phyloP scores from a whole-genome alignment of 2,113 vertebrate species.

The Brachypodius melanocephalos region DNA sequence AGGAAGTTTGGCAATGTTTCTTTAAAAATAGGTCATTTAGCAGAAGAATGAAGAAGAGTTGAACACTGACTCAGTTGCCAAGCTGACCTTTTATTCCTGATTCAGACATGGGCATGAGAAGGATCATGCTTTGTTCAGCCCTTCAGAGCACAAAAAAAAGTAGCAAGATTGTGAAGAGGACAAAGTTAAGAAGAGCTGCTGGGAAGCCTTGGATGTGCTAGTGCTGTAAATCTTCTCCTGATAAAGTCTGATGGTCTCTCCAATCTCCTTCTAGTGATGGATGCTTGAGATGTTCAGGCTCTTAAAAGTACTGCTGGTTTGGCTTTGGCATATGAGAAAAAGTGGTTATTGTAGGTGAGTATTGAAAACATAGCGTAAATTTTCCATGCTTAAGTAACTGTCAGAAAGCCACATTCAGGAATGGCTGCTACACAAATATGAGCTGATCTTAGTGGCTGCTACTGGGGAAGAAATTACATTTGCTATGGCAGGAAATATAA shows the following conservation, averaged over 20 bases:
- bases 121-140: background rate
- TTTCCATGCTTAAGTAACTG: background rate
- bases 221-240: background rate
- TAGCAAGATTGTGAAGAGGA: background rate
- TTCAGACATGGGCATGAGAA: background rate
- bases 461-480: background rate
- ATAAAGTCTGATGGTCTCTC: background rate
- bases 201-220: background rate
- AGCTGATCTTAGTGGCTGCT: background rate
- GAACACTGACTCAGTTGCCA: background rate
- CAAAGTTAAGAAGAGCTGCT: background rate
- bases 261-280: background rate
- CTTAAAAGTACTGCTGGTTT: background rate
- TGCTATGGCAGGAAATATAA: background rate
- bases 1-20: background rate
- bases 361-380: background rate
- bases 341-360: background rate
- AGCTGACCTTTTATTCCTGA: background rate
- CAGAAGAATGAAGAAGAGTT: background rate
- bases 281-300: background rate
- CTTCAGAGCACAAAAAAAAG: background rate
- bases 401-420: background rate
- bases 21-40: background rate
- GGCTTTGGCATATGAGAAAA: background rate
- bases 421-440: background rate